phyloP scores from a whole-genome alignment of 2,797 vertebrate species.

The Danionella dracula region DNA sequence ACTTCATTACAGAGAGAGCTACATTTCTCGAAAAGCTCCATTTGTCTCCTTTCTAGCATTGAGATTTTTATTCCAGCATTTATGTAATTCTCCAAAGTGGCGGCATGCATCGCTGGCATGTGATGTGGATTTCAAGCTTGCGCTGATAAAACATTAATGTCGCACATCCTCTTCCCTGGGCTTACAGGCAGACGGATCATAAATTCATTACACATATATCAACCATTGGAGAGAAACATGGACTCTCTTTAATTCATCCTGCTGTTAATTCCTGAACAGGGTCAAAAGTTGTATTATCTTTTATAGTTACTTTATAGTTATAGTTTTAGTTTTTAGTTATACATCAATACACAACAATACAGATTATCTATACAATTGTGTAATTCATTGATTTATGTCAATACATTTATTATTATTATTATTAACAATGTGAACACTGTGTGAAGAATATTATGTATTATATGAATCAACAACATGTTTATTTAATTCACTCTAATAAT shows the following conservation, averaged over 20 bases:
- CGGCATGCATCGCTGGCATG: slow-evolving; percentile 37
- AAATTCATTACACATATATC: slow-evolving; percentile 39
- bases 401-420: too few species aligned
- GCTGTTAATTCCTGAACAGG: slow-evolving; percentile 12
- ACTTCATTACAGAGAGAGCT: slow-evolving; percentile 29
- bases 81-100: slow-evolving; percentile 52
- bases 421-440: too few species aligned
- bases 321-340: too few species aligned
- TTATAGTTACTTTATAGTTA: too few species aligned
- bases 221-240: slow-evolving; percentile 35
- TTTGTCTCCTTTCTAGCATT: slow-evolving; percentile 39
- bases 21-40: background rate
- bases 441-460: too few species aligned
- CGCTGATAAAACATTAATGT: slow-evolving; percentile 42
- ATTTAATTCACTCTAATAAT: too few species aligned
- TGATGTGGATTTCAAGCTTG: slow-evolving; percentile 37
- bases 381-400: too few species aligned
- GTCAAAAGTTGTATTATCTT: too few species aligned
- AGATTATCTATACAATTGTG: too few species aligned
- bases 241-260: background rate
- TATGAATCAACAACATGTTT: too few species aligned
- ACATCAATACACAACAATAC: too few species aligned
- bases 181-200: slow-evolving; percentile 2
- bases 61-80: slow-evolving; percentile 41
- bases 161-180: slow-evolving; percentile 14